Evolutionary conservation across 1,140 invertebrate genomes (phyloP), one percentile per base, ranked within the genome.

Genomic region (Luehdorfia chinensis): DNA sequence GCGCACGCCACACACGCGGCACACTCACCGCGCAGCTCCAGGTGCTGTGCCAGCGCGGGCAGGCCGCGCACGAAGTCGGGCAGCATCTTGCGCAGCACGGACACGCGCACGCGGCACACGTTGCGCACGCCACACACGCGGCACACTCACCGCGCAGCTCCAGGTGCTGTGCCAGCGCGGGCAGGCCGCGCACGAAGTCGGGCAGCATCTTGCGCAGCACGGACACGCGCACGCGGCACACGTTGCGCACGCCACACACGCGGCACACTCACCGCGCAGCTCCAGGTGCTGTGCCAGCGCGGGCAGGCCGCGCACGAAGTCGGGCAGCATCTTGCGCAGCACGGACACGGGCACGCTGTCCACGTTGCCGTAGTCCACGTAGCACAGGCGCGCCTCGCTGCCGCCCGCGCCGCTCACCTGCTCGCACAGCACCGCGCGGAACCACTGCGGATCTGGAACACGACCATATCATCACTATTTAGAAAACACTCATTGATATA

Each of bases 291-390:
- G 15, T 1, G 62, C 63, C 3, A 75, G 14, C 8, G 62, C 69
- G 0, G 79, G 79, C 21, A 55, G 15, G 0, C 32, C 66, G 0
- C n/a, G 4, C 3, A 64, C 55, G 31, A 84, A 78, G 14, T 78
- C 76, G 0, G 73, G 67, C 45, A 74, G 13, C 62, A 76, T 75
- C 58, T 77, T 75, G 16, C 78, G 43, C 3, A 83, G 4, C 0
- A 4, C 0, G 0, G 13, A 1, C 4, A 68, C 59, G 0, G 64
- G 50, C 4, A 78, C 59, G 0, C 4, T 25, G 1, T 28, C 55
- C n/a, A 76, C 6, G 47, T 66, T 66, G 8, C 75, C 75, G 47
- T 61, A 62, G 66, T 84, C 79, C 1, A 80, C 15, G 57, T 50
- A 71, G 28, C 51, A 62, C 12, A 80, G 36, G 4, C 31, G 43